Conservation (phyloP, 2,113 vertebrate genomes). For the Pachycephala philippinensis region DNA sequence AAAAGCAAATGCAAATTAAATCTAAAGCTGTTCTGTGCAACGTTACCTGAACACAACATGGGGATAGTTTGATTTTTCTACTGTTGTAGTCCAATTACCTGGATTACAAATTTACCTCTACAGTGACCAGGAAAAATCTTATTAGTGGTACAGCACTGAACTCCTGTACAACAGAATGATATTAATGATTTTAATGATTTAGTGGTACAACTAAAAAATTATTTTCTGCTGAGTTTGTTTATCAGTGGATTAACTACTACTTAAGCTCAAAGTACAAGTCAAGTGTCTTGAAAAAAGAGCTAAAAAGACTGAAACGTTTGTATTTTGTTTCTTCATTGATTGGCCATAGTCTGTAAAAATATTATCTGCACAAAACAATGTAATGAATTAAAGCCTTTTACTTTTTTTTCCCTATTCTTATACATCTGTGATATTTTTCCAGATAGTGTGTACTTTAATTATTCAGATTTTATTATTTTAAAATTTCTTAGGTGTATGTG, state of each 20-base stretch:
- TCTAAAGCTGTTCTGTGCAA: not conserved
- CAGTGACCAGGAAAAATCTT: not conserved
- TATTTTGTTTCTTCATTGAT: not conserved
- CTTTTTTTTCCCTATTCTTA: not conserved
- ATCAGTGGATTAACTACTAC: not conserved
- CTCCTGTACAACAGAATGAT: not conserved
- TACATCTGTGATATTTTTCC: not conserved
- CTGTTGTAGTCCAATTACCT: not conserved
- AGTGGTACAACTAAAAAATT: not conserved
- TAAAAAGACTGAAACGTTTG: not conserved
- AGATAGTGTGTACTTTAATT: not conserved
- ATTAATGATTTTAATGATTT: not conserved
- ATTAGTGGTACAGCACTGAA: not conserved
- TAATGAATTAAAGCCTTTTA: not conserved
- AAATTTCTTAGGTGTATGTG: not conserved
- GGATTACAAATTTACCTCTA: not conserved
- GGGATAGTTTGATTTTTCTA: conserved; percentile 29
- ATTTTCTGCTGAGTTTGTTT: not conserved
- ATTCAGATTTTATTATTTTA: not conserved
- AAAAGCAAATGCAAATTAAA: conserved; percentile 14
- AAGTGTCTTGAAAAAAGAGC: not conserved
- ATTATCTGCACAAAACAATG: not conserved
- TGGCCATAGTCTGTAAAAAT: not conserved
- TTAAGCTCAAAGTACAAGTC: not conserved
- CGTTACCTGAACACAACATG: conserved; percentile 7